phyloP scores from a whole-genome alignment of 2,797 vertebrate genomes.

The Myotis planiceps region DNA sequence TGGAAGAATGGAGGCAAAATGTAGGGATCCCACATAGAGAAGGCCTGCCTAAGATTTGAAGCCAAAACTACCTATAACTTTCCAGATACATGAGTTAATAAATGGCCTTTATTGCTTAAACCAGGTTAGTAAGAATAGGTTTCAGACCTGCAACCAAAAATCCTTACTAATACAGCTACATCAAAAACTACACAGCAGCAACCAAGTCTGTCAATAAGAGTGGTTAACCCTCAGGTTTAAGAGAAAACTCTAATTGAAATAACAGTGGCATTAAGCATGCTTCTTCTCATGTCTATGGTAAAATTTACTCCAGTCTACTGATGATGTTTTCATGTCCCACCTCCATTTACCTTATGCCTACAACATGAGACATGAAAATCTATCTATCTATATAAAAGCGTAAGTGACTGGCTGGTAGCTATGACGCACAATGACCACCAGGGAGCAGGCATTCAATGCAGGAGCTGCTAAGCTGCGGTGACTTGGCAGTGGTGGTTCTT shows the following conservation, averaged over 20 bases:
- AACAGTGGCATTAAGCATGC: background rate
- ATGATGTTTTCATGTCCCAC: background rate
- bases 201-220: background rate
- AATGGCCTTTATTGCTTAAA: background rate
- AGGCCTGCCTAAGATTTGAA: background rate
- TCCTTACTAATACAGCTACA: background rate
- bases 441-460: too few species aligned
- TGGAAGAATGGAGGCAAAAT: background rate
- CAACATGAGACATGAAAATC: constrained; percentile 23
- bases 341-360: background rate
- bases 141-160: background rate
- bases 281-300: background rate
- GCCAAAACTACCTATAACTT: background rate
- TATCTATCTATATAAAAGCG: too few species aligned
- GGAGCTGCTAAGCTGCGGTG: too few species aligned
- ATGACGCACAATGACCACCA: too few species aligned
- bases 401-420: too few species aligned
- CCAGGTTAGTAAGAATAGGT: background rate
- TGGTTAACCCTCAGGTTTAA: background rate
- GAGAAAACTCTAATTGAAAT: constrained; percentile 63
- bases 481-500: too few species aligned
- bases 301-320: background rate
- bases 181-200: background rate
- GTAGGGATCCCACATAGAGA: background rate
- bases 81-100: background rate